Evolutionary conservation across 2,888 invertebrate species (phyloP).

Genomic region (Megaustenia siamemsis): DNA sequence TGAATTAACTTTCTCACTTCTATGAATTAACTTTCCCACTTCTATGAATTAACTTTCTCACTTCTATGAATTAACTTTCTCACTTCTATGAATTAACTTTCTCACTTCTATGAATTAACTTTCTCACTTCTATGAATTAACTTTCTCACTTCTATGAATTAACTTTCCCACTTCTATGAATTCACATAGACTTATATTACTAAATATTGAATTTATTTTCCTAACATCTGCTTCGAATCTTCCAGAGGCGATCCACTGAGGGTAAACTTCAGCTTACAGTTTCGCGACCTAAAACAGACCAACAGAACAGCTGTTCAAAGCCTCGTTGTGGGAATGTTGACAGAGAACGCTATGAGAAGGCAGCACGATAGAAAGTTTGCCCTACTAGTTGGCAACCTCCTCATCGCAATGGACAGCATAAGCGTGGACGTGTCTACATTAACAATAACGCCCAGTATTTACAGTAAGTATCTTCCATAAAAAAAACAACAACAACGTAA

Average conservation of each 20-base stretch:
- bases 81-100: no score
- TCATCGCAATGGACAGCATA: slow-evolving; percentile 55
- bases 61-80: no score
- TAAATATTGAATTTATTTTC: neutral
- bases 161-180: no score
- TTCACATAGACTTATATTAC: no score
- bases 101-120: no score
- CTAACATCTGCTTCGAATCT: neutral
- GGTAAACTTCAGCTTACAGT: slow-evolving; percentile 67
- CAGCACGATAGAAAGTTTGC: slow-evolving; percentile 46
- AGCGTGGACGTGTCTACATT: slow-evolving; percentile 35
- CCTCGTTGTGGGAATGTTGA: slow-evolving; percentile 66
- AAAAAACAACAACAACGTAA: no score
- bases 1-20: no score
- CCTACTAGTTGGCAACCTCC: slow-evolving; percentile 55
- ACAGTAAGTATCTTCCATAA: slow-evolving; percentile 49
- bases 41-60: no score
- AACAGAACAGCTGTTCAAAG: slow-evolving; percentile 62
- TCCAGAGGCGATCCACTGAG: slow-evolving; percentile 66
- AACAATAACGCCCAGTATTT: slow-evolving; percentile 43
- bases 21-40: no score
- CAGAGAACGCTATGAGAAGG: slow-evolving; percentile 66
- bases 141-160: no score
- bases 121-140: no score
- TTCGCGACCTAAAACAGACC: slow-evolving; percentile 59